phyloP scores from a whole-genome alignment of 2,113 vertebrate genomes.

The Callaeas wilsoni region DNA sequence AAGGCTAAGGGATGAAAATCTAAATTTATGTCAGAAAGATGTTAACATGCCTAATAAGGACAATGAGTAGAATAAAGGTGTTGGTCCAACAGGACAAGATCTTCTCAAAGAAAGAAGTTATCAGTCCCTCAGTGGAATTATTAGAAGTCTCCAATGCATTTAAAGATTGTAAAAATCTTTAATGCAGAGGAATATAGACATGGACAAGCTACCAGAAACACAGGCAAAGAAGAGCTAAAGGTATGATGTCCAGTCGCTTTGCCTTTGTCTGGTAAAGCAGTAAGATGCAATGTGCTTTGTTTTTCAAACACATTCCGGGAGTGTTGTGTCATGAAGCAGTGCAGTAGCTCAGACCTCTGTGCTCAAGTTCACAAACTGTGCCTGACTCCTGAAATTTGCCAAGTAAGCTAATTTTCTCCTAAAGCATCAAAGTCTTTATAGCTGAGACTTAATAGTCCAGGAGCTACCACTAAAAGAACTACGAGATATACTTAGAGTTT shows the following conservation, averaged over 20 bases:
- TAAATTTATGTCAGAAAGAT: not conserved
- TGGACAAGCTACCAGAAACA: not conserved
- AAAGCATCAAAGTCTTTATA: not conserved
- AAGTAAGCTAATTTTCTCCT: not conserved
- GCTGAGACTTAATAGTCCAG: not conserved
- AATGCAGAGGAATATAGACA: not conserved
- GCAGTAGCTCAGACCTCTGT: not conserved
- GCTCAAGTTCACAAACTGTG: not conserved
- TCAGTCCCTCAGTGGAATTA: not conserved
- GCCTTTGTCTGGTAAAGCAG: not conserved
- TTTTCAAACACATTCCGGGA: not conserved
- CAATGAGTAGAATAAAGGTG: not conserved
- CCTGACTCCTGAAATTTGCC: not conserved
- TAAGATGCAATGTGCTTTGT: not conserved
- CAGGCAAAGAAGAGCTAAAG: not conserved
- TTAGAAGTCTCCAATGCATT: not conserved
- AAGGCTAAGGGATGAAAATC: not conserved
- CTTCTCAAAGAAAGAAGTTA: not conserved
- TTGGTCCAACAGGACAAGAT: not conserved
- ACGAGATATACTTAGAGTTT: not conserved
- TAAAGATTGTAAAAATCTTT: not conserved
- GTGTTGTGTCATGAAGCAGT: not conserved
- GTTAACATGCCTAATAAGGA: not conserved
- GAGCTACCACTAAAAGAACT: not conserved
- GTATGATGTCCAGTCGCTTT: not conserved